A percentile compares a stretch with the other conserved stretches of the same genome.
phyloP scores from a whole-genome alignment of 92 coral and sea anemone species.

The Phymanthus crucifer region DNA sequence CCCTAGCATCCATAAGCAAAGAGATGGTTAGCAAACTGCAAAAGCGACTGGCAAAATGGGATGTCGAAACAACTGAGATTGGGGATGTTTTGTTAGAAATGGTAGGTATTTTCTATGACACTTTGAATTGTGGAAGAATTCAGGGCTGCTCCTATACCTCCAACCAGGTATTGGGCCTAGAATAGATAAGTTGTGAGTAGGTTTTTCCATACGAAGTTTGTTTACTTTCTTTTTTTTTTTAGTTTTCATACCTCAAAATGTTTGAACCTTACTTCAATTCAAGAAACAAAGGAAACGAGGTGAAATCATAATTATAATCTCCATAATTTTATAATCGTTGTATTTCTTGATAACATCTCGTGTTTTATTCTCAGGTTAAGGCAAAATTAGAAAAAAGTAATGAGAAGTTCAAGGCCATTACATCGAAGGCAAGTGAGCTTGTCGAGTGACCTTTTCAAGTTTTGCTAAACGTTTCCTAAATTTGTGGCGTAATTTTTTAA shows the following conservation, averaged over 20 bases:
- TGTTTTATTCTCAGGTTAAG: slow-evolving; percentile 54
- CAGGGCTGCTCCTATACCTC: neutral
- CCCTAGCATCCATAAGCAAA: slow-evolving; percentile 80
- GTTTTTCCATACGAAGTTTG: no score
- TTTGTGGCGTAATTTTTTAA: no score
- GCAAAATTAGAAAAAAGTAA: slow-evolving; percentile 77
- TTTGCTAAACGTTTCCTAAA: no score
- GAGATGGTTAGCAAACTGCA: slow-evolving; percentile 88
- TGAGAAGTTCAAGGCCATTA: slow-evolving; percentile 80
- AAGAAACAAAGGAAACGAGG: slow-evolving; percentile 94
- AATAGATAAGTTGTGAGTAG: neutral
- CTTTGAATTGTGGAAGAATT: no score
- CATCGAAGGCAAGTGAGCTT: slow-evolving; percentile 60
- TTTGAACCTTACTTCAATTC: slow-evolving; percentile 95
- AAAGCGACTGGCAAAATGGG: slow-evolving; percentile 85
- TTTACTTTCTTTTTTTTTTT: slow-evolving; percentile 13
- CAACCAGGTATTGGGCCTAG: neutral
- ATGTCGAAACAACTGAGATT: slow-evolving; percentile 74
- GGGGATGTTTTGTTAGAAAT: slow-evolving; percentile 89
- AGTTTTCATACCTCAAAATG: slow-evolving; percentile 90
- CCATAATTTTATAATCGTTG: neutral
- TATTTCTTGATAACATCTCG: neutral
- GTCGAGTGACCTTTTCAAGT: no score
- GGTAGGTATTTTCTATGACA: slow-evolving; percentile 48
- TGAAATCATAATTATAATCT: slow-evolving; percentile 18